Percentiles rank a stretch among this genome's conserved stretches.
Conservation (phyloP, 2,797 vertebrate genomes). For the Pempheris klunzingeri region DNA sequence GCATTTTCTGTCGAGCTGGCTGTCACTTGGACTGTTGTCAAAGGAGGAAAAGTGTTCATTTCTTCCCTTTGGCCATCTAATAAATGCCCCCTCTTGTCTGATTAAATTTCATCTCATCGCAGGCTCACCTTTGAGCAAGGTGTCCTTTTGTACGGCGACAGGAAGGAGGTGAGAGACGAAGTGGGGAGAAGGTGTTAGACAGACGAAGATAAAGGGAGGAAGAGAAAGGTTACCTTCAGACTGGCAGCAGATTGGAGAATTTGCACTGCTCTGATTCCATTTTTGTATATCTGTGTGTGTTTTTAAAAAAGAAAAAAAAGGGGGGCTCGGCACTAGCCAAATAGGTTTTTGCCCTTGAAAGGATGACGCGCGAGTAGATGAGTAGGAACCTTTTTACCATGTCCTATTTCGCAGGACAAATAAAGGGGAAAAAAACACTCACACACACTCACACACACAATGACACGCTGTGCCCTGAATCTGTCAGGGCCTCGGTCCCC, state of each 20-base stretch:
- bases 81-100: conserved; percentile 53
- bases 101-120: conserved; percentile 61
- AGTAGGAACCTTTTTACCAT: conserved; percentile 57
- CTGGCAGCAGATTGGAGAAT: conserved; percentile 30
- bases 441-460: conserved; percentile 28
- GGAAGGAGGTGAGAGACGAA: conserved; percentile 45
- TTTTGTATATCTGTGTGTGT: conserved; percentile 12
- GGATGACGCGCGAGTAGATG: conserved; percentile 58
- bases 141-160: conserved; percentile 48
- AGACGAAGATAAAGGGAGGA: conserved; percentile 56
- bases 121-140: conserved; percentile 49
- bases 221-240: conserved; percentile 73
- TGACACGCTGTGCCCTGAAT: conserved; percentile 74
- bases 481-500: conserved; percentile 70
- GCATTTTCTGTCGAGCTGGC: conserved; percentile 54
- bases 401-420: conserved; percentile 71
- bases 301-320: conserved; percentile 61
- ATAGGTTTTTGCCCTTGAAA: conserved; percentile 63
- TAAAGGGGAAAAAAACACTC: conserved; percentile 36
- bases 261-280: conserved; percentile 20
- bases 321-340: conserved; percentile 6
- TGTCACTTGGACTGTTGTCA: conserved; percentile 23
- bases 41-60: conserved; percentile 49
- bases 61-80: conserved; percentile 31
- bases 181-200: conserved; percentile 25